Evolutionary conservation across 2,888 invertebrate genomes (phyloP), one percentile per base, ranked within the genome.

Genomic region (Cordylochernes scorpioides): DNA sequence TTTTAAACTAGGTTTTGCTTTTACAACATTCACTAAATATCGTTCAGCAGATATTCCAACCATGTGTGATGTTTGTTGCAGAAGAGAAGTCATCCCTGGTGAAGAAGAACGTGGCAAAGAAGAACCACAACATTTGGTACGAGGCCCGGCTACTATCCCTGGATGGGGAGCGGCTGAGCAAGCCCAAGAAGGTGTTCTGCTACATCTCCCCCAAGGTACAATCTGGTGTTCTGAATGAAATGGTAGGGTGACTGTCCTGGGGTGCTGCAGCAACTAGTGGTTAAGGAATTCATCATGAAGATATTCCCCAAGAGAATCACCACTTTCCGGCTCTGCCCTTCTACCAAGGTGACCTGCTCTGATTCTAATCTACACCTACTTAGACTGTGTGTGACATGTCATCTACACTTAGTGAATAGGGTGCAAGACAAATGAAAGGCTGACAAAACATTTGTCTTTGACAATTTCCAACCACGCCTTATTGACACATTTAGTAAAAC

Each of bases 261-360:
- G n/a, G 8, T 19, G 19, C 19, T 19, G n/a, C 19, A 19, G n/a
- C 19, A 19, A 19, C 19, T 19, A 19, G 19, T n/a, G n/a, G 19
- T 88, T 47, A 84, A 84, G 58, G 86, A 88, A 58, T 75, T 77
- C 61, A 65, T 84, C 44, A 61, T 86, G 44, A 80, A 77, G 58
- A 73, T 88, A 52, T 78, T 86, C 48, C 84, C 82, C 30, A 84
- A 80, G 57, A 63, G 82, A 45, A 63, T 86, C 44, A 75, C 72
- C 34, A 78, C 82, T 19, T 86, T 82, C 58, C 64, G 86, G 19
- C 63, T 88, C 31, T 84, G 84, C 51, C 86, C 86, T 13, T 82
- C 82, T 36, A 86, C 86, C 29, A 86, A 84, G 64, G 75, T 77
- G 49, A 49, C 42, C 8, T 28, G n/a, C n/a, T n/a, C n/a, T n/a